phyloP scores from a whole-genome alignment of 2,113 vertebrate genomes.

The Carollia perspicillata region DNA sequence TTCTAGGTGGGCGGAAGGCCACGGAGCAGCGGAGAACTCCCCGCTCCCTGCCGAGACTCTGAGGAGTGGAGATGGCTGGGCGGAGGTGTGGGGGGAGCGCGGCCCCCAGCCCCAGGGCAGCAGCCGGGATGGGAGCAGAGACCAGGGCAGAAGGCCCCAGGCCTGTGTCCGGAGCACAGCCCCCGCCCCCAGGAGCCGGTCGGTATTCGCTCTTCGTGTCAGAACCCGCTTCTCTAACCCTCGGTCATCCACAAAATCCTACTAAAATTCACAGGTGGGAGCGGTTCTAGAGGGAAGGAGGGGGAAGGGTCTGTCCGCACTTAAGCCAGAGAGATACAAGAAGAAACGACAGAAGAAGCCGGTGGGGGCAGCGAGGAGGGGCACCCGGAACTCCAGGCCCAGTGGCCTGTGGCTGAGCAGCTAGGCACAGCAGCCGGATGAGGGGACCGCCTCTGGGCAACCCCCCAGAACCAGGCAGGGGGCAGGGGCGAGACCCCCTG shows the following conservation, averaged over 20 bases:
- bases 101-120: no score
- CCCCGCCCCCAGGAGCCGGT: background rate
- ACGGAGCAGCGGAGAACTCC: background rate
- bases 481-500: background rate
- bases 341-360: no score
- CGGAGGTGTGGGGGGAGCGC: no score
- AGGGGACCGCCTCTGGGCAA: background rate
- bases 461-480: background rate
- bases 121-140: no score
- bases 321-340: background rate
- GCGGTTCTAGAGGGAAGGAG: background rate
- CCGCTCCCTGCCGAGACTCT: no score
- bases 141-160: background rate
- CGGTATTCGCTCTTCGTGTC: background rate
- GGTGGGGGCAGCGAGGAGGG: fast-evolving
- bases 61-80: no score
- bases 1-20: background rate
- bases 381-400: background rate
- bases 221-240: background rate
- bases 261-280: background rate
- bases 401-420: no score
- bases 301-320: background rate
- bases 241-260: background rate
- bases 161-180: background rate
- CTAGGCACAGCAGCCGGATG: background rate